These are phyloP conservation scores for Brachionus paranguensis DNA, from an alignment of 1,140 invertebrate genomes.

Conservation along the genomic window DNA sequence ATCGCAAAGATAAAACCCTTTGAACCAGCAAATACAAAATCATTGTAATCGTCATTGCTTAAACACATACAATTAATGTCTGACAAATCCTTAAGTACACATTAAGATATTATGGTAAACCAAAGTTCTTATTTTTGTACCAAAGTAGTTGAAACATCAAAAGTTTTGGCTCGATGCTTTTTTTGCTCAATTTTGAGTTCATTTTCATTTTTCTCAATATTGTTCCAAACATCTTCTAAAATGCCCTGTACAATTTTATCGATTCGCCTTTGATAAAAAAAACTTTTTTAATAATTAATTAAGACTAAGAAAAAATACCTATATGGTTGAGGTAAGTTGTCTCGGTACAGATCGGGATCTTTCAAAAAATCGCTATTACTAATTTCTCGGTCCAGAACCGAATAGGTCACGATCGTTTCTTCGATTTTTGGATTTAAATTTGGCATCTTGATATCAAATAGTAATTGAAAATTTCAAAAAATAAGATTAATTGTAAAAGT, in stretches of 20 bases:
- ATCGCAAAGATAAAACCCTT: not conserved
- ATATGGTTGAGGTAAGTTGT: constrained; percentile 11
- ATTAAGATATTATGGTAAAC: not conserved
- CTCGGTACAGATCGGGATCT: not conserved
- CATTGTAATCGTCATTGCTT: not conserved
- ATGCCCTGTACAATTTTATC: constrained; percentile 22
- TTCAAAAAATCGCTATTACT: constrained; percentile 2
- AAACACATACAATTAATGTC: not conserved
- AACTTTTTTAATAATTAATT: not conserved
- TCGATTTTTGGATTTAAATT: not conserved
- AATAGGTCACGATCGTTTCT: constrained; percentile 16
- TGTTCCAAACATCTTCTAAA: not conserved
- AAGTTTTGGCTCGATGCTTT: not conserved
- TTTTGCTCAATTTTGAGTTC: constrained; percentile 6
- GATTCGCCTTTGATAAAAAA: not conserved
- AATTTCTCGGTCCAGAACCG: not conserved
- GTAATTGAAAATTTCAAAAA: not conserved
- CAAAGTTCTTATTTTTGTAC: not conserved
- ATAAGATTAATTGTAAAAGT: not conserved
- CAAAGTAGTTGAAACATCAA: not conserved
- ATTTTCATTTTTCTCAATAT: constrained; percentile 1
- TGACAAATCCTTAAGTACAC: not conserved
- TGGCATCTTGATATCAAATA: constrained; percentile 11
- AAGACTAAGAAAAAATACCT: not conserved
- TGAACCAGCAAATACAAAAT: constrained; percentile 27